phyloP scores from a whole-genome alignment of 2,113 vertebrate genomes.

The Forbesichthys agassizii region DNA sequence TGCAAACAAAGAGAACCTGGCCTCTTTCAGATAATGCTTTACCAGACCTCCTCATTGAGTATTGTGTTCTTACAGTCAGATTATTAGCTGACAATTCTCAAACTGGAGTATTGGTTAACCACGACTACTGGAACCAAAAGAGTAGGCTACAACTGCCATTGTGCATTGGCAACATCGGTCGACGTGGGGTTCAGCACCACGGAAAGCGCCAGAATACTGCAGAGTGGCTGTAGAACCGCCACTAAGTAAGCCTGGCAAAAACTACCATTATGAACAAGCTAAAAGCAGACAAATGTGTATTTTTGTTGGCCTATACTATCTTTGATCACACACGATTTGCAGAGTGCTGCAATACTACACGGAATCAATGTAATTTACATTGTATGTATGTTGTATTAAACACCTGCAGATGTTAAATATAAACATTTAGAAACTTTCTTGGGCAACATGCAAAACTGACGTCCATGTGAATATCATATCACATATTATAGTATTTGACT shows the following conservation, averaged over 20 bases:
- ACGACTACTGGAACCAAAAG: too few species aligned
- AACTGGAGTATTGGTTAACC: too few species aligned
- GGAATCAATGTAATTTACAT: too few species aligned
- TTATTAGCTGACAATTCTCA: too few species aligned
- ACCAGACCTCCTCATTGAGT: neutral
- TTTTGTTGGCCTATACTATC: neutral
- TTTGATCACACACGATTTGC: too few species aligned
- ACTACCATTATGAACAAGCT: neutral
- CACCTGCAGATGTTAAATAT: neutral
- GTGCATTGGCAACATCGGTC: neutral
- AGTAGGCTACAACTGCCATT: too few species aligned
- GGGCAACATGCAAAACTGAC: neutral
- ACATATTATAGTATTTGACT: neutral
- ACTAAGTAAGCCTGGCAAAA: neutral
- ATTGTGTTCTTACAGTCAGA: neutral
- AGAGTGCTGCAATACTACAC: too few species aligned
- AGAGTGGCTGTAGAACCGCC: neutral
- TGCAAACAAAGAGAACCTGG: slow-evolving; percentile 9
- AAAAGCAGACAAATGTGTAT: neutral
- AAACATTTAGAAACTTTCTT: slow-evolving; percentile 38
- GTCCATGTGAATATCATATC: neutral
- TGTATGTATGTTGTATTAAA: neutral
- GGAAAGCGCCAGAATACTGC: slow-evolving; percentile 26
- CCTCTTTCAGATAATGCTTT: neutral
- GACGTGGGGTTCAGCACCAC: slow-evolving; percentile 48